Conservation (phyloP, 2,888 invertebrate species). For the Cenopis cana region DNA sequence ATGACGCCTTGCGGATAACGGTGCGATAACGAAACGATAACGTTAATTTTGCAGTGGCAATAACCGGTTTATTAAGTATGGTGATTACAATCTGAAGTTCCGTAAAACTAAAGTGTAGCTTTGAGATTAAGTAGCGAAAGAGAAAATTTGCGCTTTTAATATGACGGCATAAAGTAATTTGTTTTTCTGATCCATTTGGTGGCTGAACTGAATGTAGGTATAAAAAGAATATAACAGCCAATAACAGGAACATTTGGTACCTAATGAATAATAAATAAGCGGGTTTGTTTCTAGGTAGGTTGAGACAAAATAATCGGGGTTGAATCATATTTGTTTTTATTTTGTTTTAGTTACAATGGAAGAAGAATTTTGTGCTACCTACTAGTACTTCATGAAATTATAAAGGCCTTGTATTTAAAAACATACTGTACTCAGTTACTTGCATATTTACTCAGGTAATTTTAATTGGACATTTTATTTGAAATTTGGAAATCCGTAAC, state of each 20-base stretch:
- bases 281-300: neutral
- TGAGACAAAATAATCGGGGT: neutral
- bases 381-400: neutral
- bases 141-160: too few relatives aligned
- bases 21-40: conserved; percentile 34
- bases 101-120: too few relatives aligned
- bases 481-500: too few relatives aligned
- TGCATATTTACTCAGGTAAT: too few relatives aligned
- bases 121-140: too few relatives aligned
- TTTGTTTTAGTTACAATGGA: too few relatives aligned
- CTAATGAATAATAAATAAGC: neutral
- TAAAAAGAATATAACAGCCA: neutral
- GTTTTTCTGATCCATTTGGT: too few relatives aligned
- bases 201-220: neutral
- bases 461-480: too few relatives aligned
- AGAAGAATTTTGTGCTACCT: neutral
- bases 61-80: conserved; percentile 6
- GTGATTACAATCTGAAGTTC: neutral
- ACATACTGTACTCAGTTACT: too few relatives aligned
- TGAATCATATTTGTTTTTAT: neutral
- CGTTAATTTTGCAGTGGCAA: neutral
- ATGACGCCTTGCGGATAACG: conserved; percentile 63
- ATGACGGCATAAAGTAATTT: too few relatives aligned
- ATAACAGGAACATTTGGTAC: neutral
- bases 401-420: neutral